Percentiles rank a stretch among this genome's conserved stretches.
phyloP scores from a whole-genome alignment of 2,113 vertebrate genomes.

The Typhlomys cinereus region DNA sequence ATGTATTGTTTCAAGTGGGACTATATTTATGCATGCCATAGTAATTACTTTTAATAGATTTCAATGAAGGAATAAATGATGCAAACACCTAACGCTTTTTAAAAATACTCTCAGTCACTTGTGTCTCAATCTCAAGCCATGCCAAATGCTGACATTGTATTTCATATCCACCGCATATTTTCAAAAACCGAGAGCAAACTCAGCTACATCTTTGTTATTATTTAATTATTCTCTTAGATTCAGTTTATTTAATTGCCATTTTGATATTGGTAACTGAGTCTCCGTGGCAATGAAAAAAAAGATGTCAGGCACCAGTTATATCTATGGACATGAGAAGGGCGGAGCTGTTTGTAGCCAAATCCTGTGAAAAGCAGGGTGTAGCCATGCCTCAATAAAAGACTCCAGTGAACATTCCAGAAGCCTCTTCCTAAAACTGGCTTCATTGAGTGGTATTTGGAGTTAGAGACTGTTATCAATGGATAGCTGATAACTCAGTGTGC shows the following conservation, averaged over 20 bases:
- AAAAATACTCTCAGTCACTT: neutral
- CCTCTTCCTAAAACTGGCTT: neutral
- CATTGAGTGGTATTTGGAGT: neutral
- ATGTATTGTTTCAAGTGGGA: neutral
- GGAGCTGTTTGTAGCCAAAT: neutral
- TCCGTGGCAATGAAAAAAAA: neutral
- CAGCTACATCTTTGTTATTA: conserved; percentile 17
- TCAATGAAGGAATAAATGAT: conserved; percentile 9
- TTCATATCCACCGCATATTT: neutral
- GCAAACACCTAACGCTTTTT: neutral
- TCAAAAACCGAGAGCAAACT: neutral
- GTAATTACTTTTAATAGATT: conserved; percentile 18
- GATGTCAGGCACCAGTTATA: neutral
- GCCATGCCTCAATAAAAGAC: neutral
- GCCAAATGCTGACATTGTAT: neutral
- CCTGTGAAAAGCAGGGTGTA: neutral
- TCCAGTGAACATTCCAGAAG: neutral
- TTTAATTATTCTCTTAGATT: neutral
- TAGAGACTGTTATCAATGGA: neutral
- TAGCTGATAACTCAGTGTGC: too few relatives aligned
- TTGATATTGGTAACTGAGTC: conserved; percentile 16
- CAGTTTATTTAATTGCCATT: neutral
- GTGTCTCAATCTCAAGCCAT: neutral
- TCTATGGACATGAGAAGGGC: neutral
- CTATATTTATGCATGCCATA: neutral